These are phyloP conservation scores for Elgaria multicarinata DNA, from an alignment of 2,113 vertebrate species.

Conservation along the genomic window DNA sequence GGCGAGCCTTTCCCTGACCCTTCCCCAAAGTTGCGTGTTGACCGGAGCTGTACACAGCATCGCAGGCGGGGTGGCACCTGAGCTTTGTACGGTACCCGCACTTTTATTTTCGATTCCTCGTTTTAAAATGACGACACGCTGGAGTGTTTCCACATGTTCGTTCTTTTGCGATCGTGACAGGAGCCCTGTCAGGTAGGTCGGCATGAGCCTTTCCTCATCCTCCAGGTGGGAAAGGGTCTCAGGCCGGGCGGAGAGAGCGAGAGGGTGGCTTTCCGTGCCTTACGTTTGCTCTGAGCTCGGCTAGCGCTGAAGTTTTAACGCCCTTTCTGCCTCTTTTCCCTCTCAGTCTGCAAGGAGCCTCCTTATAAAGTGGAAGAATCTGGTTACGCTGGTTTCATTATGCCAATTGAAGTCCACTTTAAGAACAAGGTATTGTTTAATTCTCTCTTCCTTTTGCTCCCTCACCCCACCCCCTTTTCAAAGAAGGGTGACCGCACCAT, in stretches of 20 bases:
- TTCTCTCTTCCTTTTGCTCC: slow-evolving; percentile 16
- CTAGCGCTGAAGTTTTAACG: not conserved
- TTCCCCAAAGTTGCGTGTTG: too few relatives aligned
- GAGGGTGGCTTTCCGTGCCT: slow-evolving; percentile 15
- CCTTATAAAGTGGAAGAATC: slow-evolving; percentile 99
- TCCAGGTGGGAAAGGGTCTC: too few relatives aligned
- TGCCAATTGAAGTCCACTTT: slow-evolving; percentile 99
- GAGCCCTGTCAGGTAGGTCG: not conserved
- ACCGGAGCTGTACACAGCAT: too few relatives aligned
- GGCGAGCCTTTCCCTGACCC: too few relatives aligned
- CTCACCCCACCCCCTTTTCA: not conserved
- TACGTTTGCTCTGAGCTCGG: slow-evolving; percentile 14
- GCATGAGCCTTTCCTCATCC: not conserved
- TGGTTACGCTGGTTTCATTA: slow-evolving; percentile 98
- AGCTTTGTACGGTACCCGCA: too few relatives aligned
- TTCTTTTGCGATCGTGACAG: not conserved
- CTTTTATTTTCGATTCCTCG: too few relatives aligned
- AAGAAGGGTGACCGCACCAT: not conserved
- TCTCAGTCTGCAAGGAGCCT: slow-evolving; percentile 97
- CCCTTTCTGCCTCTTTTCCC: slow-evolving; percentile 53
- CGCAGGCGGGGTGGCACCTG: too few relatives aligned
- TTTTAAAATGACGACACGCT: too few relatives aligned
- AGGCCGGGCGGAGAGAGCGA: not conserved
- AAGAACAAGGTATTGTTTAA: slow-evolving; percentile 91
- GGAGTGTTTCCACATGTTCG: not conserved